Evolutionary conservation across 2,888 invertebrate genomes (phyloP).

Genomic region (Biston stratarius): DNA sequence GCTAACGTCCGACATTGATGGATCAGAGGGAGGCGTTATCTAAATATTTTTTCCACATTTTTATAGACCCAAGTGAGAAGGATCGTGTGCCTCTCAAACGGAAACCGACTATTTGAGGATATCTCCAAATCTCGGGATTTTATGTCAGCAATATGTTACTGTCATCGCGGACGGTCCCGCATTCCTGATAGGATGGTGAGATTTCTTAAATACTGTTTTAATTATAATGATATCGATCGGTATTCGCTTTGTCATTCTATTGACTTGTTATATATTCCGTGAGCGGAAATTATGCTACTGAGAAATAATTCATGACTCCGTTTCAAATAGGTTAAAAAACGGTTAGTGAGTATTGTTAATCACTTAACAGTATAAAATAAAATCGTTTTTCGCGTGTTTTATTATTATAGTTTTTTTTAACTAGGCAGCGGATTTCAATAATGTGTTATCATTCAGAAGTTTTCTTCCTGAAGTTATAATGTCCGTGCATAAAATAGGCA

Average conservation of each 20-base stretch:
- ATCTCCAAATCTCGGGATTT: conserved; percentile 81
- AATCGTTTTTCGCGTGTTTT: too few species aligned
- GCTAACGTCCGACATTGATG: conserved; percentile 71
- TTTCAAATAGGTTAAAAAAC: neutral
- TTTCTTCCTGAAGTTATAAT: too few species aligned
- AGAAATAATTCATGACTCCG: neutral
- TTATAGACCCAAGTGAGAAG: conserved; percentile 64
- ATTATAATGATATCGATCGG: conserved; percentile 81
- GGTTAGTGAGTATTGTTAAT: too few species aligned
- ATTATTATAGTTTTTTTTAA: too few species aligned
- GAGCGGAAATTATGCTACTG: conserved; percentile 33
- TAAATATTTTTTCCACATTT: conserved; percentile 77
- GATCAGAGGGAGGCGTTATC: conserved; percentile 71
- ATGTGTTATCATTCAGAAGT: too few species aligned
- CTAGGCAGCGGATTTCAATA: too few species aligned
- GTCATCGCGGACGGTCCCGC: conserved; percentile 71
- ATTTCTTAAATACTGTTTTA: conserved; percentile 81
- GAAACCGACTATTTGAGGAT: conserved; percentile 80
- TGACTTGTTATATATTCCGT: conserved; percentile 58
- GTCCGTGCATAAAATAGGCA: too few species aligned
- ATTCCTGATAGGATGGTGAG: conserved; percentile 76
- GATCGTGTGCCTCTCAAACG: conserved; percentile 67
- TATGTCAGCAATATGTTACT: conserved; percentile 83
- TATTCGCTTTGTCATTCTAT: conserved; percentile 71
- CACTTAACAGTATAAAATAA: too few species aligned